Conservation (phyloP, 2,888 invertebrate species). For the Neoitamus cyanurus region DNA sequence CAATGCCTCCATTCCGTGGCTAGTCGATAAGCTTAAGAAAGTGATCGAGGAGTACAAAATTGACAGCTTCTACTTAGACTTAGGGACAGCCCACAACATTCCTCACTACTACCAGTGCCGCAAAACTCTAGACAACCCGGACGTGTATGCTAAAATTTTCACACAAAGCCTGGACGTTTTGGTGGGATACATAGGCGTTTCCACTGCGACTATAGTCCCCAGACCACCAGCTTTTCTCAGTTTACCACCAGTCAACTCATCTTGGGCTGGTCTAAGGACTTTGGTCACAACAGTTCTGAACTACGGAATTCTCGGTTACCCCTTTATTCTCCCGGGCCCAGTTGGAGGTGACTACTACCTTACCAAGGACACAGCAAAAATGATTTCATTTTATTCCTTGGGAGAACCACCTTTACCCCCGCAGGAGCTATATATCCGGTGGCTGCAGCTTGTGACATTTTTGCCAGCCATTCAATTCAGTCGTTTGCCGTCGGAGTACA, state of each 20-base stretch:
- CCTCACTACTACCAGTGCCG: conserved; percentile 88
- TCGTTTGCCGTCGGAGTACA: conserved; percentile 88
- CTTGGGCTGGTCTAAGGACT: conserved; percentile 85
- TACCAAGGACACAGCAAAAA: conserved; percentile 67
- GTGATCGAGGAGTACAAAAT: conserved; percentile 81
- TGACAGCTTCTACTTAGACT: conserved; percentile 85
- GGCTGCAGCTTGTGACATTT: conserved; percentile 91
- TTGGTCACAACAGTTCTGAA: conserved; percentile 89
- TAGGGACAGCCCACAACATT: conserved; percentile 85
- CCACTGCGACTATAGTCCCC: conserved; percentile 84
- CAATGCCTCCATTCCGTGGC: conserved; percentile 83
- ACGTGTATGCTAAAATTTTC: conserved; percentile 82
- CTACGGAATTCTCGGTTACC: conserved; percentile 91
- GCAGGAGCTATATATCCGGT: conserved; percentile 86
- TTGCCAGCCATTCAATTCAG: conserved; percentile 93
- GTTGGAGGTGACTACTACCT: conserved; percentile 89
- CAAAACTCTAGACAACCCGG: conserved; percentile 79
- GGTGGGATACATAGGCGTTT: conserved; percentile 78
- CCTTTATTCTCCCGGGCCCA: conserved; percentile 92
- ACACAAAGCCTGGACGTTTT: conserved; percentile 74
- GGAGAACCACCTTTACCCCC: conserved; percentile 75
- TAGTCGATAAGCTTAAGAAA: conserved; percentile 76
- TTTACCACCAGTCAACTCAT: conserved; percentile 85
- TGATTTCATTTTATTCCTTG: conserved; percentile 68
- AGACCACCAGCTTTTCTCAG: conserved; percentile 87